Base-by-base conservation (phyloP, 2,888 invertebrate species). In the Eucera pruinosa region DNA sequence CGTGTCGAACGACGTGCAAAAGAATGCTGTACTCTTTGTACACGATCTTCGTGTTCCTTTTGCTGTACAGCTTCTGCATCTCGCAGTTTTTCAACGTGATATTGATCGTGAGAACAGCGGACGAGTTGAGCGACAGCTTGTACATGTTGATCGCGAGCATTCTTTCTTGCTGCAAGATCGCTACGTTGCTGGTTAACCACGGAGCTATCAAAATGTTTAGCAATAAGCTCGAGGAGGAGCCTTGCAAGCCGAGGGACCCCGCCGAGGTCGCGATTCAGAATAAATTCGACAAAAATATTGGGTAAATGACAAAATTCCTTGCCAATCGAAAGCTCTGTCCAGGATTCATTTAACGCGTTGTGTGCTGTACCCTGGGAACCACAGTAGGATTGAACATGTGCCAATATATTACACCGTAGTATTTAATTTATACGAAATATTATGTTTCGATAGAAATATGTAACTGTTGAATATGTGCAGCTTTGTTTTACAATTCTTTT, bases 71-170 rank as follows among this genome's bases (percentile, higher is more conserved):
- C 2, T 68, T 71, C 2, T 45, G 50, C 9, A 2, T 67, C 2
- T 58, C 70, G 9, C 73, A 80, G 36, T 45, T 80, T 13, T 4
- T 80, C 15, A 64, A 80, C 20, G 45, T 75, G 45, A 41, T 79
- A 33, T 5, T 74, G 33, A 75, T 75, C 18, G 67, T 75, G 7
- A 41, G 50, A 30, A 74, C 55, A 6, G 36, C 50, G 11, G 58
- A 75, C 13, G 79, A 80, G 7, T 48, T 80, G 6, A 75, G 70
- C 18, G 67, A 75, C 2, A 71, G 45, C 9, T n/a, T 79, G 1
- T 74, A 68, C 52, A 79, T 80, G 65, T 62, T 75, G 18, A 52
- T 80, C 23, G 54, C 74, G 23, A 25, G 13, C 2, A 0, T 70
- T 11, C 48, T 60, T 9, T 23, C 70, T 5, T 80, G 72, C 13